These are phyloP conservation scores for Oncorhynchus mykiss DNA, from an alignment of 2,113 vertebrate genomes.

Conservation along the genomic window DNA sequence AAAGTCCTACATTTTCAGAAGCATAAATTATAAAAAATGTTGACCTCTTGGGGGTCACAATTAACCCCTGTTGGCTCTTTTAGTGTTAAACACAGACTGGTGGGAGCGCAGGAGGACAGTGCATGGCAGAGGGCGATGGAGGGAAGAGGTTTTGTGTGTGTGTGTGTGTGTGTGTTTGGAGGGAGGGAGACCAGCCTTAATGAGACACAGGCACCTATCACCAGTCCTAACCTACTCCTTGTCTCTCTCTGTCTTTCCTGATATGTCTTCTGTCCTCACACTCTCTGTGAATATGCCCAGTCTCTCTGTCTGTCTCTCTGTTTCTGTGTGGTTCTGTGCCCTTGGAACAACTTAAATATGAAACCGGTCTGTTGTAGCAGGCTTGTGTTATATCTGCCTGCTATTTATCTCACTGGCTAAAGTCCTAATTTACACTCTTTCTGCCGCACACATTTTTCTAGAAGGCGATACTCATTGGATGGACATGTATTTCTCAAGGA, in stretches of 20 bases:
- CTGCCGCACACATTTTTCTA: too few species aligned
- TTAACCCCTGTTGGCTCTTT: too few species aligned
- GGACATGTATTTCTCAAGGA: too few species aligned
- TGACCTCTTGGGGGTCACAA: too few species aligned
- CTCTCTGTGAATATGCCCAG: background rate
- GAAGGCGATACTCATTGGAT: too few species aligned
- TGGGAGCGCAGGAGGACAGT: conserved; percentile 9
- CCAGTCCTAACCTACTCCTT: background rate
- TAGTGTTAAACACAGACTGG: conserved; percentile 70
- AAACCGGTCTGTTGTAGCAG: too few species aligned
- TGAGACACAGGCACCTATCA: background rate
- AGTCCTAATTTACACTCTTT: too few species aligned
- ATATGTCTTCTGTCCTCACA: background rate
- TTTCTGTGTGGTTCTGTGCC: background rate
- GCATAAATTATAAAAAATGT: too few species aligned
- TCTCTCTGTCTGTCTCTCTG: background rate
- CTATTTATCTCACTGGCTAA: too few species aligned
- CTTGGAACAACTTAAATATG: background rate
- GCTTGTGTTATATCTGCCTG: too few species aligned
- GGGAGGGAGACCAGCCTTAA: background rate
- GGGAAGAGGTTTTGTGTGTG: background rate
- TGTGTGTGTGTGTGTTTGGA: background rate
- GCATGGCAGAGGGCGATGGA: conserved; percentile 1
- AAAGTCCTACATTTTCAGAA: too few species aligned
- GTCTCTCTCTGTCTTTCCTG: too few species aligned